Conservation (phyloP, 2,888 invertebrate species). For the Oxytorus armatus region DNA sequence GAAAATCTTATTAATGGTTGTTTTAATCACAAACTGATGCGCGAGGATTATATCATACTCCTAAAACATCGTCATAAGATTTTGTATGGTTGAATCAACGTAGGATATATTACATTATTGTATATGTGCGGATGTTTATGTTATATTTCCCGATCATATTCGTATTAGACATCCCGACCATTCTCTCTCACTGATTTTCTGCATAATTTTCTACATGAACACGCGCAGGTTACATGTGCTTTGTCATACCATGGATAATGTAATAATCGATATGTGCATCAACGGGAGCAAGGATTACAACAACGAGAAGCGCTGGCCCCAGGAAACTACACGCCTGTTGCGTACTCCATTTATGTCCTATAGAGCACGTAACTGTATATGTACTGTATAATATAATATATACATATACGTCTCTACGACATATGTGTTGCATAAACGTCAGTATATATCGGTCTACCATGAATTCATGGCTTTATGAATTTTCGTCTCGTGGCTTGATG, state of each 20-base stretch:
- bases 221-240: constrained; percentile 57
- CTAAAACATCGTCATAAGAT: too few species aligned
- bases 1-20: too few species aligned
- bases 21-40: too few species aligned
- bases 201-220: constrained; percentile 61
- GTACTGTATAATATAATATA: constrained; percentile 29
- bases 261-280: constrained; percentile 61
- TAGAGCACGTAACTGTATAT: constrained; percentile 9
- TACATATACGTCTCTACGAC: constrained; percentile 18
- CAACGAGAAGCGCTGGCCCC: constrained; percentile 43
- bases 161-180: constrained; percentile 43
- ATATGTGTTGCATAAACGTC: constrained; percentile 36
- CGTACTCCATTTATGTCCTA: constrained; percentile 52
- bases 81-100: too few species aligned
- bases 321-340: constrained; percentile 63
- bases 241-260: constrained; percentile 55
- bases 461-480: constrained; percentile 30
- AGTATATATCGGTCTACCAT: constrained; percentile 13
- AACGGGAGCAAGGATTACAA: constrained; percentile 63
- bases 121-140: too few species aligned
- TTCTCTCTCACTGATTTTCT: constrained; percentile 36
- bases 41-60: too few species aligned
- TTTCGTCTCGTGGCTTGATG: not conserved
- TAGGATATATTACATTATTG: too few species aligned
- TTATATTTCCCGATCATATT: constrained; percentile 5